Percentiles rank a stretch among this genome's conserved stretches.
Conservation (phyloP, 1,140 invertebrate genomes). For the Lethocerus indicus region DNA sequence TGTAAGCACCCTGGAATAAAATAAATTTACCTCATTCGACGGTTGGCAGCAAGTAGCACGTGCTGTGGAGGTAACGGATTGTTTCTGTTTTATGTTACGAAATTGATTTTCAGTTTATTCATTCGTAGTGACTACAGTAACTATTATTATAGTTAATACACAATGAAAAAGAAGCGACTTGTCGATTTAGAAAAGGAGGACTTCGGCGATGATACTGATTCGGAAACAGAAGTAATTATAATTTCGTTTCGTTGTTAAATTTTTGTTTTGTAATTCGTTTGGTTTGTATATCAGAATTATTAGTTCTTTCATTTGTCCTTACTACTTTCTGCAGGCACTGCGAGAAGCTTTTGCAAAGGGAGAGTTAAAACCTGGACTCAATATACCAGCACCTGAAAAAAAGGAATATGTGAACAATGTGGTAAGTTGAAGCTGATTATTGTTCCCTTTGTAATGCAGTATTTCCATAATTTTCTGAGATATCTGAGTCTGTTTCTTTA, state of each 20-base stretch:
- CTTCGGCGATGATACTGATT: constrained; percentile 10
- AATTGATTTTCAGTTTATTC: no score
- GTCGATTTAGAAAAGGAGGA: no score
- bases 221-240: constrained; percentile 9
- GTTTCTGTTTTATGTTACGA: no score
- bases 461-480: neutral
- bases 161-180: no score
- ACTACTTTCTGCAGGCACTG: constrained; percentile 34
- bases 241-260: neutral
- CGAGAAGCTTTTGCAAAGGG: constrained; percentile 70
- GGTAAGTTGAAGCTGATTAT: constrained; percentile 25
- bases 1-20: no score
- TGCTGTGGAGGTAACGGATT: no score
- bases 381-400: constrained; percentile 41
- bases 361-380: constrained; percentile 65
- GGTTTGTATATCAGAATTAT: neutral
- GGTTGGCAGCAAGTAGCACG: no score
- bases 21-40: no score
- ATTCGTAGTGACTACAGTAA: no score
- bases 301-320: neutral
- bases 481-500: neutral
- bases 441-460: neutral
- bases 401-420: constrained; percentile 46
- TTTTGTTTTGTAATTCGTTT: neutral
- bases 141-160: no score